Percentiles rank a stretch among this genome's conserved stretches.
These are phyloP conservation scores for Periplaneta americana DNA, from an alignment of 1,140 invertebrate species.

Conservation along the genomic window DNA sequence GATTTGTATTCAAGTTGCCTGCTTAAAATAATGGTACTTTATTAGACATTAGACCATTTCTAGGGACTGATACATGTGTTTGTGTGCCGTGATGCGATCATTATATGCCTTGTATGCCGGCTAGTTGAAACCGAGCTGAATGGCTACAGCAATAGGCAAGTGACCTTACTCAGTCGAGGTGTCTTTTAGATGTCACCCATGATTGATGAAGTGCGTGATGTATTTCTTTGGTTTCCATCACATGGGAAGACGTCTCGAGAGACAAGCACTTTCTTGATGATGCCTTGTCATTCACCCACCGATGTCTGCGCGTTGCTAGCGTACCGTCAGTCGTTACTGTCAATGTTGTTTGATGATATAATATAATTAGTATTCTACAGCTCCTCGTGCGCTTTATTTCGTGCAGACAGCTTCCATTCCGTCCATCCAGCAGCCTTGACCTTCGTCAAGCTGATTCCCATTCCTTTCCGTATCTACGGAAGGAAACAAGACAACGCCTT, in stretches of 20 bases:
- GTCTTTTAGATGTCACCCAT: neutral
- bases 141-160: neutral
- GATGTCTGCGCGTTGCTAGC: neutral
- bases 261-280: neutral
- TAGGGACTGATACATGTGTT: neutral
- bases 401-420: too few species aligned
- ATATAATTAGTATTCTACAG: too few species aligned
- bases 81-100: neutral
- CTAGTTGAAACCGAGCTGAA: neutral
- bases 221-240: neutral
- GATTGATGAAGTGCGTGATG: neutral
- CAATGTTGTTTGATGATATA: too few species aligned
- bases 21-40: neutral
- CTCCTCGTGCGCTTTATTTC: too few species aligned
- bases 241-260: too few species aligned
- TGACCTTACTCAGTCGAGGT: too few species aligned
- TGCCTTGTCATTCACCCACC: neutral
- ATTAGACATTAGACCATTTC: neutral
- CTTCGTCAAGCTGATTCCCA: too few species aligned
- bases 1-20: neutral
- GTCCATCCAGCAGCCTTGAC: too few species aligned
- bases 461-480: too few species aligned
- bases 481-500: too few species aligned
- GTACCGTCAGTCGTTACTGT: too few species aligned
- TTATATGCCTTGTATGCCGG: neutral